phyloP scores from a whole-genome alignment of 2,113 vertebrate species.

The Melanostigma gelatinosum region DNA sequence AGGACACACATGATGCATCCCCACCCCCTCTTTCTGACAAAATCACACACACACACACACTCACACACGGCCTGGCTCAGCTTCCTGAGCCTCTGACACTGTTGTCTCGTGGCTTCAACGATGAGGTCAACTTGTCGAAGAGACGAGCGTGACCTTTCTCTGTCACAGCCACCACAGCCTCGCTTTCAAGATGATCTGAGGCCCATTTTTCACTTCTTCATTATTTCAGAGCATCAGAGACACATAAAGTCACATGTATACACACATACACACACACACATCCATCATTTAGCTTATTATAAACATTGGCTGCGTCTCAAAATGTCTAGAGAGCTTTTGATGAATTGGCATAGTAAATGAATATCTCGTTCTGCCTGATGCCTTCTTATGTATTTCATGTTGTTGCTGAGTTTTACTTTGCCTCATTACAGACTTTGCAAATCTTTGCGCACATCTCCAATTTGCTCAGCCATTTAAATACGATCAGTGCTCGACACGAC shows the following conservation, averaged over 20 bases:
- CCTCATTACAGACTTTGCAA: neutral
- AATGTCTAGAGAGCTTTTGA: neutral
- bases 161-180: neutral
- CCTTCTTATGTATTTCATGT: neutral
- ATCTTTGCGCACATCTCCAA: neutral
- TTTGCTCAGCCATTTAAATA: neutral
- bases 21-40: slow-evolving; percentile 27
- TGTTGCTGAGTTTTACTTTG: neutral
- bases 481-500: neutral
- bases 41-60: slow-evolving; percentile 9
- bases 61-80: slow-evolving; percentile 17
- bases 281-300: neutral
- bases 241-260: neutral
- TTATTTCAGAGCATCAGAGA: slow-evolving; percentile 7
- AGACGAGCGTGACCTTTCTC: slow-evolving; percentile 26
- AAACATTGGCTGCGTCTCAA: neutral
- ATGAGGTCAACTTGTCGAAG: slow-evolving; percentile 36
- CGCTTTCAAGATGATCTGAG: neutral
- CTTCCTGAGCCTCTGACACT: slow-evolving; percentile 12
- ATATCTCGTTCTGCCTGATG: neutral
- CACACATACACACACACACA: neutral
- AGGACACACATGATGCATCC: slow-evolving; percentile 14
- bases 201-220: slow-evolving; percentile 25
- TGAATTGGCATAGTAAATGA: neutral
- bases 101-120: neutral